phyloP scores from a whole-genome alignment of 2,113 vertebrate genomes.

The Rhinoderma darwinii region DNA sequence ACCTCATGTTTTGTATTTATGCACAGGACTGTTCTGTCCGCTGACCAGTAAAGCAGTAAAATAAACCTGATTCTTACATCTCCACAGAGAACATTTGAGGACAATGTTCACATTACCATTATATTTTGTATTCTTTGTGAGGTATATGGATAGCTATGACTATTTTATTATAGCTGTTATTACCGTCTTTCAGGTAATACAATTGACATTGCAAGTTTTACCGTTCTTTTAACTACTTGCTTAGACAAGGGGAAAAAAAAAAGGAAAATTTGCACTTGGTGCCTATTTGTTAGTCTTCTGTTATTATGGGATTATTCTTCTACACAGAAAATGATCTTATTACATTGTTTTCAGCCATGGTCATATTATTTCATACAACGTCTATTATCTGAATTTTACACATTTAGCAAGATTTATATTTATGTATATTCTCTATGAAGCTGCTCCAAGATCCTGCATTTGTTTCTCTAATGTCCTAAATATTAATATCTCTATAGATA shows the following conservation, averaged over 20 bases:
- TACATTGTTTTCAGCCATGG: background rate
- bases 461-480: background rate
- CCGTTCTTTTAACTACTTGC: background rate
- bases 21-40: background rate
- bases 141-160: background rate
- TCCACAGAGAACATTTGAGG: conserved; percentile 12
- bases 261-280: background rate
- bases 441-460: background rate
- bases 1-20: background rate
- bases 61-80: background rate
- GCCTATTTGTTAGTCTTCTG: background rate
- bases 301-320: background rate
- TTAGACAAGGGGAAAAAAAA: background rate
- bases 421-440: background rate
- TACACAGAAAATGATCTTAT: conserved; percentile 10
- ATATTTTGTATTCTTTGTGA: conserved; percentile 29
- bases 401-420: conserved; percentile 4
- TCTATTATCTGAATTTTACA: background rate
- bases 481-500: background rate
- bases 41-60: conserved; percentile 3
- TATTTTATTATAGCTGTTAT: conserved; percentile 20
- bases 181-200: conserved; percentile 25
- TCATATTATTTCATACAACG: background rate
- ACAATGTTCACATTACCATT: background rate
- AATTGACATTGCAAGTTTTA: conserved; percentile 17